Evolutionary conservation across 2,797 vertebrate species (phyloP).

Genomic region (Cyprinella venusta): DNA sequence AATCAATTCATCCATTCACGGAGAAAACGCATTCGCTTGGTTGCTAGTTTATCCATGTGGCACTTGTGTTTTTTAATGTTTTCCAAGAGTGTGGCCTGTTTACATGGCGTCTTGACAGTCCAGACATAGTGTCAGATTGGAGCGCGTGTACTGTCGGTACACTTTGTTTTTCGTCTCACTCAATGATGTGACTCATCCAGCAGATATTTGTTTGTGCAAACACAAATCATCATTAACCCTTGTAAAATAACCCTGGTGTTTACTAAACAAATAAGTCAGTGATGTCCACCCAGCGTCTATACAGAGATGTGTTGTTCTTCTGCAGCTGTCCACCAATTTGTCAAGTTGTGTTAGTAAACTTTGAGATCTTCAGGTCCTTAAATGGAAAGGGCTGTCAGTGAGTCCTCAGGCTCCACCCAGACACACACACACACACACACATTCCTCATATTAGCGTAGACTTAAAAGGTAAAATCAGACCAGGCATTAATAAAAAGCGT

Average conservation of each 20-base stretch:
- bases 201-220: constrained; percentile 43
- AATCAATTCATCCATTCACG: constrained; percentile 4
- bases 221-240: constrained; percentile 31
- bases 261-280: constrained; percentile 42
- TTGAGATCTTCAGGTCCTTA: constrained; percentile 36
- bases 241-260: constrained; percentile 22
- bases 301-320: constrained; percentile 21
- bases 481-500: not conserved
- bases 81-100: constrained; percentile 26
- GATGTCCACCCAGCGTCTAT: not conserved
- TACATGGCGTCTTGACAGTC: constrained; percentile 3
- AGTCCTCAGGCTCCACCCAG: constrained; percentile 48
- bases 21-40: not conserved
- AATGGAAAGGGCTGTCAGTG: constrained; percentile 56
- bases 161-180: constrained; percentile 8
- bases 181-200: constrained; percentile 31
- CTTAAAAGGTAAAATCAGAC: not conserved
- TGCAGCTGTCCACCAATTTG: constrained; percentile 57
- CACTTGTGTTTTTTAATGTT: constrained; percentile 8
- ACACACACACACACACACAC: not conserved
- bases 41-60: not conserved
- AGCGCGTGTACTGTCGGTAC: not conserved
- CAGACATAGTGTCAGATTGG: constrained; percentile 35
- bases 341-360: constrained; percentile 46
- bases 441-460: not conserved